Evolutionary conservation across 1,140 invertebrate genomes (phyloP), one percentile per base, ranked within the genome.

Genomic region (Trichoplusia ni): DNA sequence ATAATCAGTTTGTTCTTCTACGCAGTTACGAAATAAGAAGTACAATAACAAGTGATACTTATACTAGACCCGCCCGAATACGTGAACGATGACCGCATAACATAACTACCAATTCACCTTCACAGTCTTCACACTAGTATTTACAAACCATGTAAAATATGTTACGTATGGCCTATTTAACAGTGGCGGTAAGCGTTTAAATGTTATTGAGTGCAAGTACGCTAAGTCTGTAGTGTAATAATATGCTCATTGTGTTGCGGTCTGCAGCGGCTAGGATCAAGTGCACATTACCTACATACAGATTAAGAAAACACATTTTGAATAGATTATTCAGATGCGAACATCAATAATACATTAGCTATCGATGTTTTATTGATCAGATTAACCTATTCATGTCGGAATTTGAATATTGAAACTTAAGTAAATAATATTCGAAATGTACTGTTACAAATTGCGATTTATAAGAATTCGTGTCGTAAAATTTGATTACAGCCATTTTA

Each of bases 51-150:
- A 38, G 6, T 25, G 8, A 19, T 19, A 23, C 7, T 23, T 37
- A 21, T 6, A 31, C n/a, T n/a, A 33, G 53, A 19, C 25, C 53
- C 35, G 31, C 53, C 74, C 73, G 79, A 78, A 82, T 81, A 75
- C 54, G 67, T 74, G 70, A 75, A 61, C 75, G 73, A 89, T 89
- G 83, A 89, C 77, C 77, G 74, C 82, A 87, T 85, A 77, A 65
- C 25, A 42, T 66, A 66, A 65, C 72, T 71, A 77, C 72, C 73
- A 71, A 79, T 84, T 83, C 74, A 84, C 82, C 82, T 86, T 85
- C 84, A 73, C 69, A 75, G n/a, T n/a, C n/a, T n/a, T n/a, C n/a
- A n/a, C 68, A 64, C 63, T 51, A 49, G 51, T 78, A 79, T 79
- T 75, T 71, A 71, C 59, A 16, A 56, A 63, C 38, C 53, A 58